Conservation (phyloP, 2,797 vertebrate genomes). For the Lithobates pipiens region DNA sequence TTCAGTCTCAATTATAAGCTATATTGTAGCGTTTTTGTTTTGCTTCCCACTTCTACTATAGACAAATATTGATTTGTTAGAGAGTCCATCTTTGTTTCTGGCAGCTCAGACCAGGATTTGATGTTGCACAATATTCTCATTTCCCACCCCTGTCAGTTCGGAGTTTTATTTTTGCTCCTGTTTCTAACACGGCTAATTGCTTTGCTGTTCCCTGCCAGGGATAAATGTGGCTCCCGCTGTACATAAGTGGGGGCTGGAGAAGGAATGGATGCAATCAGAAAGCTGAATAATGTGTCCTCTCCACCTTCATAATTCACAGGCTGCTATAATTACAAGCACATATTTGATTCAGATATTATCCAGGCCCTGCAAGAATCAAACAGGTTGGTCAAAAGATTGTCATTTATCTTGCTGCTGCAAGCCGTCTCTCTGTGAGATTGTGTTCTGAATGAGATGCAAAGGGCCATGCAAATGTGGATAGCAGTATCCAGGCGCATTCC, state of each 20-base stretch:
- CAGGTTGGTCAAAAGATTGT: constrained; percentile 45
- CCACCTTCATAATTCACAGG: constrained; percentile 58
- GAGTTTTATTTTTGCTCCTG: constrained; percentile 24
- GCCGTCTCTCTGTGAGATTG: constrained; percentile 13
- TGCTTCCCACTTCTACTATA: not conserved
- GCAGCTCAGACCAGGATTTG: not conserved
- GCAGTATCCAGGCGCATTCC: not conserved
- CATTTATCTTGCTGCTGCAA: constrained; percentile 48
- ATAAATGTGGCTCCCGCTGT: constrained; percentile 56
- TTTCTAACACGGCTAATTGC: constrained; percentile 51
- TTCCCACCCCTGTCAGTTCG: not conserved
- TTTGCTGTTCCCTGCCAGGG: constrained; percentile 52
- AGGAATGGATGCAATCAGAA: constrained; percentile 61
- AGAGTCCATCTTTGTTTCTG: not conserved
- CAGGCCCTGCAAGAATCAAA: constrained; percentile 36
- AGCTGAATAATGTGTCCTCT: constrained; percentile 59
- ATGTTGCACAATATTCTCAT: constrained; percentile 9
- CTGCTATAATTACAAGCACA: constrained; percentile 57
- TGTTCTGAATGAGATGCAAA: constrained; percentile 27
- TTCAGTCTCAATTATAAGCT: no score
- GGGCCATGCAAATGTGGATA: not conserved
- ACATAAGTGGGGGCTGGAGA: constrained; percentile 53
- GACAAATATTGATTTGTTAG: constrained; percentile 1
- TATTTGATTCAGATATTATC: constrained; percentile 54
- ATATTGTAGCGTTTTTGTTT: no score